These are phyloP conservation scores for Lineus longissimus DNA, from an alignment of 1,140 invertebrate species.

Conservation along the genomic window DNA sequence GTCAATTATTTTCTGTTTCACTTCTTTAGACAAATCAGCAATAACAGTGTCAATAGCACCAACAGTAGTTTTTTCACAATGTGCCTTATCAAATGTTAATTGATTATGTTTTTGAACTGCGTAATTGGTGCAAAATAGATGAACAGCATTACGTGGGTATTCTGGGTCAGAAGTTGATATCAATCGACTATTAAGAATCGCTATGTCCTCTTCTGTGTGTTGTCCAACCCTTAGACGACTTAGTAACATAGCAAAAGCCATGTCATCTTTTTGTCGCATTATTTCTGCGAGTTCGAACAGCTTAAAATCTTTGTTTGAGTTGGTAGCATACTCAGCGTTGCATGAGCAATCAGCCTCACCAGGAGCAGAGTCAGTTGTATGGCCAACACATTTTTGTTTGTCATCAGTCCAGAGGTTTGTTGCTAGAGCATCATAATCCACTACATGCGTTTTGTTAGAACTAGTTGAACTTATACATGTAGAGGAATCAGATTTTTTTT, in stretches of 20 bases:
- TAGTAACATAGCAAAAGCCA: slow-evolving; percentile 14
- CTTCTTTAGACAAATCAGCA: not conserved
- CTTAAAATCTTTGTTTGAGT: slow-evolving; percentile 8
- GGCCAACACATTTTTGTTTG: no score
- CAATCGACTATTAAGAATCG: not conserved
- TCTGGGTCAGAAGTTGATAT: no score
- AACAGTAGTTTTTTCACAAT: not conserved
- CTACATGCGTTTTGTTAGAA: no score
- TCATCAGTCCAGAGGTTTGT: slow-evolving; percentile 7
- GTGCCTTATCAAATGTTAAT: not conserved
- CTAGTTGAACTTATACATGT: no score
- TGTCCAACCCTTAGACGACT: slow-evolving; percentile 9
- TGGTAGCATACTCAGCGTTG: no score
- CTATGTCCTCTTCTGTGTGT: not conserved
- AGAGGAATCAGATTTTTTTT: no score
- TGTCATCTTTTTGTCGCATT: slow-evolving; percentile 16
- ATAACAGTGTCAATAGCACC: not conserved
- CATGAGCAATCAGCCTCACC: not conserved
- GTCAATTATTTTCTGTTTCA: not conserved
- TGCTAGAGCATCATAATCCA: no score
- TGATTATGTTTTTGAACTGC: no score
- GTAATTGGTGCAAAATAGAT: no score
- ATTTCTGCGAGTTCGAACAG: slow-evolving; percentile 9
- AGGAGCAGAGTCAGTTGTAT: no score
- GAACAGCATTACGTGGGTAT: no score